phyloP scores from a whole-genome alignment of 2,113 vertebrate species.

The Lasiurus borealis region DNA sequence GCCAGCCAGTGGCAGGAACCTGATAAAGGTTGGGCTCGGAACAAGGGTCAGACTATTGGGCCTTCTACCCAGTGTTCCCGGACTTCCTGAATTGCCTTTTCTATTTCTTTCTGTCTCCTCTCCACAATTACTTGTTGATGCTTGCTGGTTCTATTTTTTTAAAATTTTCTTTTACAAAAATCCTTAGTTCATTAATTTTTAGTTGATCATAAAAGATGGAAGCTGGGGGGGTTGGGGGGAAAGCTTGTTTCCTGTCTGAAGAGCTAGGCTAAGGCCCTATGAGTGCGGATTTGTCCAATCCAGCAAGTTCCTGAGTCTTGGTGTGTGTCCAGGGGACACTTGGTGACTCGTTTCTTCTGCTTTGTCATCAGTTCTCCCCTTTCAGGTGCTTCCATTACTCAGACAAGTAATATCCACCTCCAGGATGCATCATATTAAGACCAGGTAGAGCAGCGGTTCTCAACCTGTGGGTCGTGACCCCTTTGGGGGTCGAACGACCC shows the following conservation, averaged over 20 bases:
- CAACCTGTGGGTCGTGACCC: too few species aligned
- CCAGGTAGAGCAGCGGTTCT: accelerated
- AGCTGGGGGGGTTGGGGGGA: not conserved
- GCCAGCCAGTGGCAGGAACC: accelerated
- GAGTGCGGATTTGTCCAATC: not conserved
- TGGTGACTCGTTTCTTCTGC: not conserved
- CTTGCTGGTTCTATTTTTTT: accelerated
- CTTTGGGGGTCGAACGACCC: too few species aligned
- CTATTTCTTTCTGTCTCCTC: not conserved
- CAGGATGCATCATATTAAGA: not conserved
- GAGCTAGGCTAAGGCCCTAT: not conserved
- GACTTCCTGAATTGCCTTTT: not conserved
- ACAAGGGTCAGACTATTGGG: accelerated
- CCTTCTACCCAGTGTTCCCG: not conserved
- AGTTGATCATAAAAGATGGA: not conserved
- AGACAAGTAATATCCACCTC: too few species aligned
- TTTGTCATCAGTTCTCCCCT: not conserved
- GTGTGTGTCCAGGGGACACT: not conserved
- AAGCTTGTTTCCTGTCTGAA: not conserved
- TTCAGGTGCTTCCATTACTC: not conserved
- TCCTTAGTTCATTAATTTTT: not conserved
- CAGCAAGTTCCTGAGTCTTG: not conserved
- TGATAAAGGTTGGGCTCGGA: accelerated
- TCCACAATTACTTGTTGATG: not conserved
- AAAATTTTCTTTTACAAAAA: not conserved